Evolutionary conservation across 2,113 vertebrate genomes (phyloP).

Genomic region (Pycnonotus jocosus): DNA sequence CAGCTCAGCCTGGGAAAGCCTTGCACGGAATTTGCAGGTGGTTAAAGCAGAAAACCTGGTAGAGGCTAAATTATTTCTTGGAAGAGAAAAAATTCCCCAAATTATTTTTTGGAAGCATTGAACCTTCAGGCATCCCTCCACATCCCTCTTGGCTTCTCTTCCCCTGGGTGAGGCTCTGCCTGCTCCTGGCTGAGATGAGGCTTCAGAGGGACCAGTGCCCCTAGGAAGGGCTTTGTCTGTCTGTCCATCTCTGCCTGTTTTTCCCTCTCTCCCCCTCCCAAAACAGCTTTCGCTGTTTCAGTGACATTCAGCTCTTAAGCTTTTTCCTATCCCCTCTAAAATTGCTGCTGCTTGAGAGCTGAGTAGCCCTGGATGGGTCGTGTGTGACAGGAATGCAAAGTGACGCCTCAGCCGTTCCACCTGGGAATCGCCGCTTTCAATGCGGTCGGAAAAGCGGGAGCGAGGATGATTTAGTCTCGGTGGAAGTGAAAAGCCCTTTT

Average conservation of each 20-base stretch:
- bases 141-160: background rate
- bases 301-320: background rate
- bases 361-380: background rate
- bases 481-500: background rate
- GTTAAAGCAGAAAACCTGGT: background rate
- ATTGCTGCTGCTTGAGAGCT: background rate
- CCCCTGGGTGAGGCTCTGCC: background rate
- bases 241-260: background rate
- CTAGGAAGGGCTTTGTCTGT: rapidly evolving
- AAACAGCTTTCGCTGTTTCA: background rate
- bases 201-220: background rate
- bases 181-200: background rate
- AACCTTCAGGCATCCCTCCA: background rate
- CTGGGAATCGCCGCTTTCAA: background rate
- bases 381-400: constrained; percentile 19
- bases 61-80: background rate
- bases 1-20: background rate
- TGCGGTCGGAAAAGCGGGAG: rapidly evolving
- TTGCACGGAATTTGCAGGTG: background rate
- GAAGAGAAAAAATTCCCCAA: background rate
- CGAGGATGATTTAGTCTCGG: background rate
- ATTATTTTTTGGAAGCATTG: rapidly evolving
- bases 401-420: background rate
- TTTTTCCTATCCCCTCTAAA: background rate
- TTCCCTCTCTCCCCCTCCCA: background rate